These are phyloP conservation scores for Zosterops japonicus DNA, from an alignment of 2,113 vertebrate species.

Conservation along the genomic window DNA sequence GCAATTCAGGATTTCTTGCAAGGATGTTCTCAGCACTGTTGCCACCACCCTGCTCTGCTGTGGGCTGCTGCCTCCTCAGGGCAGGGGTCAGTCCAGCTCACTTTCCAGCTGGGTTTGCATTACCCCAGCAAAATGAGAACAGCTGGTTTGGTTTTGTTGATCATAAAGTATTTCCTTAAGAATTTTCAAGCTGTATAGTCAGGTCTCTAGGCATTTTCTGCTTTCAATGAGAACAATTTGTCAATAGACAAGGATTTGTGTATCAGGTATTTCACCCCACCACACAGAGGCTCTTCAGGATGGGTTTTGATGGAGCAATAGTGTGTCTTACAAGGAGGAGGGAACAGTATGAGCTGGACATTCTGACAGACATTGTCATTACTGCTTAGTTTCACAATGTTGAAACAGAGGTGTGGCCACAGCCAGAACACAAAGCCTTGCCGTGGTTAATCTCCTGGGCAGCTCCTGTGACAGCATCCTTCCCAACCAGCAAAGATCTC, in stretches of 20 bases:
- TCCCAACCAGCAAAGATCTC: not conserved
- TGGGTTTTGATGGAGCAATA: not conserved
- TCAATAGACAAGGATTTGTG: not conserved
- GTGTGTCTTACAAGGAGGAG: not conserved
- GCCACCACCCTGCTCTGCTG: not conserved
- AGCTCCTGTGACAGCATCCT: not conserved
- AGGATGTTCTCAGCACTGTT: not conserved
- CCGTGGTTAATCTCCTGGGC: not conserved
- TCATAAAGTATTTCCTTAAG: slow-evolving; percentile 22
- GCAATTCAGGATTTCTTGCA: not conserved
- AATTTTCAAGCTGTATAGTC: not conserved
- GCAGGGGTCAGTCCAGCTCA: not conserved
- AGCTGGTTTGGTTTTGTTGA: slow-evolving; percentile 23
- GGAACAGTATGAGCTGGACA: not conserved
- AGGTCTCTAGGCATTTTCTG: not conserved
- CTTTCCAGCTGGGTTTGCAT: slow-evolving; percentile 5
- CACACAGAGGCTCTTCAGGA: not conserved
- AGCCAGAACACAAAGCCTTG: not conserved
- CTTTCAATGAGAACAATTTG: not conserved
- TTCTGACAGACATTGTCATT: not conserved
- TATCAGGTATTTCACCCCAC: not conserved
- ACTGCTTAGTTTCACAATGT: not conserved
- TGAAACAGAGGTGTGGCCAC: not conserved
- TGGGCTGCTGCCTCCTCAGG: not conserved
- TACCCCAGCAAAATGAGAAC: slow-evolving; percentile 12